A percentile compares a stretch with the other conserved stretches of the same genome.
Conservation (phyloP, 2,888 invertebrate species). For the Erannis defoliaria region DNA sequence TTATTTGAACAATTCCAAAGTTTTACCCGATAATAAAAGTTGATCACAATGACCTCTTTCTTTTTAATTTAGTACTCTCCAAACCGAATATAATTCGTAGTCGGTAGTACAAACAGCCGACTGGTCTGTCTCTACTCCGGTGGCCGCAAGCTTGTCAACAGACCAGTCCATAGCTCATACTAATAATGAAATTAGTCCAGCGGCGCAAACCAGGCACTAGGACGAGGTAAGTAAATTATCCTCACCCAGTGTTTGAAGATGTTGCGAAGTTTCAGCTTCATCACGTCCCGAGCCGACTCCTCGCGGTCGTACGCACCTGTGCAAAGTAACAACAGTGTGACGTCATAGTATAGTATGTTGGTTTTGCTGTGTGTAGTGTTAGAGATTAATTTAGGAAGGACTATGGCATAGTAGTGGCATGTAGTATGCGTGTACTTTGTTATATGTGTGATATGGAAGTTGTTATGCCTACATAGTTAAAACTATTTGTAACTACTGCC, state of each 20-base stretch:
- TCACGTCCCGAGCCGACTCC: constrained; percentile 66
- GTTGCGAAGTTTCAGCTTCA: constrained; percentile 77
- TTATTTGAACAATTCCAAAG: too few relatives aligned
- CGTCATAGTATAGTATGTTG: constrained; percentile 11
- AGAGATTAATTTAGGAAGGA: background rate
- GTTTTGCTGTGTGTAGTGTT: background rate
- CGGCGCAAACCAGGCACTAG: constrained; percentile 6
- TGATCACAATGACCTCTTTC: too few relatives aligned
- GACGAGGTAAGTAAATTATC: constrained; percentile 35
- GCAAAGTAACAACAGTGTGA: constrained; percentile 22
- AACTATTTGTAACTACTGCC: too few relatives aligned
- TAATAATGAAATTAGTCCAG: constrained; percentile 30
- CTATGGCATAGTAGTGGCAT: background rate
- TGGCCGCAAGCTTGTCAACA: background rate
- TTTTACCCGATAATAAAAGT: too few relatives aligned
- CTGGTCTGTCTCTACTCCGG: too few relatives aligned
- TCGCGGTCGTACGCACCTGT: constrained; percentile 75
- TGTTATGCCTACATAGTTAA: too few relatives aligned
- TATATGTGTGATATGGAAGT: too few relatives aligned
- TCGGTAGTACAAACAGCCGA: too few relatives aligned
- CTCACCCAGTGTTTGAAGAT: constrained; percentile 82
- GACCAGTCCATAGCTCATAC: background rate
- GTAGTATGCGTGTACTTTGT: too few relatives aligned
- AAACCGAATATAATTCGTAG: too few relatives aligned
- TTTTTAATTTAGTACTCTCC: too few relatives aligned